A percentile compares a stretch with the other conserved stretches of the same genome.
Conservation (phyloP, 2,797 vertebrate genomes). For the Eupleurogrammus muticus region DNA sequence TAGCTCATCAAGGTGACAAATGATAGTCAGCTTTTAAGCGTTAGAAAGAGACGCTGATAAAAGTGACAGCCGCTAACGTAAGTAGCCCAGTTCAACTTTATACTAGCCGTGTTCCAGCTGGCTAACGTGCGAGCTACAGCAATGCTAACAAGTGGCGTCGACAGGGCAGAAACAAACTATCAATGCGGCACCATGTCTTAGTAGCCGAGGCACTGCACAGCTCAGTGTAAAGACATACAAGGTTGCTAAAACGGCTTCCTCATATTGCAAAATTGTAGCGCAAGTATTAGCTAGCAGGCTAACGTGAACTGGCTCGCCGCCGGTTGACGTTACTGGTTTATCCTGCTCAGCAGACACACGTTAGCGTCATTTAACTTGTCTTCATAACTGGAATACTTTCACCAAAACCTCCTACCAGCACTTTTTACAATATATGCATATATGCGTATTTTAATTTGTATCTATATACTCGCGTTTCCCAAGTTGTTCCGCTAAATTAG, state of each 20-base stretch:
- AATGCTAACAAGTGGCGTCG: constrained; percentile 47
- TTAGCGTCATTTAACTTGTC: not conserved
- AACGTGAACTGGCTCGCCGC: constrained; percentile 37
- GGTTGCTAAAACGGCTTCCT: constrained; percentile 5
- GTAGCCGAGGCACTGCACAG: rapidly evolving
- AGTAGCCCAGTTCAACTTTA: constrained; percentile 66
- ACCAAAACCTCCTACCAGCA: not conserved
- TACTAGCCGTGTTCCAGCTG: constrained; percentile 51
- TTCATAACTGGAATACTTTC: not conserved
- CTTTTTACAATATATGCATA: too few relatives aligned
- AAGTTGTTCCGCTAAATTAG: constrained; percentile 42
- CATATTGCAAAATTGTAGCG: not conserved
- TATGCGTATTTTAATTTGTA: too few relatives aligned
- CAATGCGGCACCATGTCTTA: too few relatives aligned
- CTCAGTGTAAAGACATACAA: not conserved
- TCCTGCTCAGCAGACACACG: not conserved
- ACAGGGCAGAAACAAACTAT: not conserved
- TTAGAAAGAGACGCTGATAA: not conserved
- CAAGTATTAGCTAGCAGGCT: constrained; percentile 54
- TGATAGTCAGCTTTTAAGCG: not conserved
- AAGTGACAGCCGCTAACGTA: constrained; percentile 30
- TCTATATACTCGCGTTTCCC: rapidly evolving
- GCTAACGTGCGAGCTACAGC: constrained; percentile 65
- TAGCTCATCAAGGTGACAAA: not conserved
- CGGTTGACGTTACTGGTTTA: constrained; percentile 1